Conservation (phyloP, 2,113 vertebrate species). For the Phrynosoma blainvillii region DNA sequence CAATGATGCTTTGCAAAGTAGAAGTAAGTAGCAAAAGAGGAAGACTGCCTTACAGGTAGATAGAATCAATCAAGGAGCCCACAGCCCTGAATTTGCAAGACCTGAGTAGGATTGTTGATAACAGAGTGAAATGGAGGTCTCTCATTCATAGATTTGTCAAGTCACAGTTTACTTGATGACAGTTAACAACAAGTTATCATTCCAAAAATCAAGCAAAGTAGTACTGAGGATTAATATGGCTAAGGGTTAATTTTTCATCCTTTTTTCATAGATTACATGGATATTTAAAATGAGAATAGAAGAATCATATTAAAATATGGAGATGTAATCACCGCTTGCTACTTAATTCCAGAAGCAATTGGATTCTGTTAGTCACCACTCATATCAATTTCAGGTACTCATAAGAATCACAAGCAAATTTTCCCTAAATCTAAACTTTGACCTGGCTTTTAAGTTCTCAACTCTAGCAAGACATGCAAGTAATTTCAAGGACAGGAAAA, state of each 20-base stretch:
- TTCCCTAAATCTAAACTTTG: too few species aligned
- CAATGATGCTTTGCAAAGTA: too few species aligned
- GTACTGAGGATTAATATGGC: conserved; percentile 3
- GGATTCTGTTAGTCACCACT: too few species aligned
- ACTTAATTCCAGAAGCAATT: neutral
- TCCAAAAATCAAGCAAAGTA: conserved; percentile 15
- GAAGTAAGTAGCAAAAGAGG: too few species aligned
- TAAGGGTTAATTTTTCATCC: conserved; percentile 5
- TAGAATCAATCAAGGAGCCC: too few species aligned
- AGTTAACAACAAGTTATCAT: neutral
- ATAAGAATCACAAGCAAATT: neutral
- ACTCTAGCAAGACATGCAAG: neutral
- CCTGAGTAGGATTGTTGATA: too few species aligned
- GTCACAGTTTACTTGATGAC: too few species aligned
- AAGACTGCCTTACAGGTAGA: too few species aligned
- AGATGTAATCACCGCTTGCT: neutral
- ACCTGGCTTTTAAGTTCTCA: neutral
- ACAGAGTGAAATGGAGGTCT: too few species aligned
- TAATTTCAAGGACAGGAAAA: neutral
- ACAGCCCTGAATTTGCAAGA: too few species aligned
- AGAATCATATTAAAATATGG: neutral
- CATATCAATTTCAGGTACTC: too few species aligned
- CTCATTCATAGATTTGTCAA: too few species aligned
- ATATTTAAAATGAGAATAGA: neutral
- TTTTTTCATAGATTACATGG: neutral